A percentile compares a stretch with the other conserved stretches of the same genome.
Conservation (phyloP, 2,797 vertebrate genomes). For the Danio jaintianensis region DNA sequence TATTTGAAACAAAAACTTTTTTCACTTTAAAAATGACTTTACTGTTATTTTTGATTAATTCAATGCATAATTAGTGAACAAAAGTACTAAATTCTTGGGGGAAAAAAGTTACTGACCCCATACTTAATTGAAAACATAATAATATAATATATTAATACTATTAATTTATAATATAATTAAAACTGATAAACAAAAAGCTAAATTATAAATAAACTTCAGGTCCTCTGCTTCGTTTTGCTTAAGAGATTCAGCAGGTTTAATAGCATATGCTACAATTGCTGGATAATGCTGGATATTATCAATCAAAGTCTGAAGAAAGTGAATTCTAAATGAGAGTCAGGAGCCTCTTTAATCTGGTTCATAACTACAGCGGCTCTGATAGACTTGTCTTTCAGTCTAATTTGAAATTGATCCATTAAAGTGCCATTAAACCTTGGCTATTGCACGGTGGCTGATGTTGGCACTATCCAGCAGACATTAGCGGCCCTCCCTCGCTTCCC, state of each 20-base stretch:
- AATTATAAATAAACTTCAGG: neutral
- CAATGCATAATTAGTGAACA: neutral
- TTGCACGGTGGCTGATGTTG: slow-evolving; percentile 14
- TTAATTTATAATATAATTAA: neutral
- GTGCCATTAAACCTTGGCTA: slow-evolving; percentile 48
- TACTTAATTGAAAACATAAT: neutral
- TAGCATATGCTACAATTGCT: neutral
- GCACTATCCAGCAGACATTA: slow-evolving; percentile 23
- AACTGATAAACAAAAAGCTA: neutral
- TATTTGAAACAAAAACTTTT: neutral
- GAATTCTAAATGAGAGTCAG: slow-evolving; percentile 7
- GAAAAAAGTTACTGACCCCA: neutral
- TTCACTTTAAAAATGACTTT: neutral
- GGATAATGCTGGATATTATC: neutral
- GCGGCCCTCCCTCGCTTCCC: neutral
- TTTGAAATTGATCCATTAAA: slow-evolving; percentile 42
- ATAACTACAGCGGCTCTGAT: slow-evolving; percentile 12
- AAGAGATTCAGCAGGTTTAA: neutral
- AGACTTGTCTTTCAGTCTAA: slow-evolving; percentile 31
- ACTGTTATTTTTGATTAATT: neutral
- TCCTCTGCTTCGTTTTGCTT: neutral
- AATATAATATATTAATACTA: neutral
- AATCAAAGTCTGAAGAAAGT: neutral
- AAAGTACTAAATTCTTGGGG: neutral
- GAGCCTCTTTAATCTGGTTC: neutral